A percentile compares a stretch with the other conserved stretches of the same genome.
These are phyloP conservation scores for Poeciliopsis infans DNA, from an alignment of 2,797 vertebrate genomes.

Conservation along the genomic window DNA sequence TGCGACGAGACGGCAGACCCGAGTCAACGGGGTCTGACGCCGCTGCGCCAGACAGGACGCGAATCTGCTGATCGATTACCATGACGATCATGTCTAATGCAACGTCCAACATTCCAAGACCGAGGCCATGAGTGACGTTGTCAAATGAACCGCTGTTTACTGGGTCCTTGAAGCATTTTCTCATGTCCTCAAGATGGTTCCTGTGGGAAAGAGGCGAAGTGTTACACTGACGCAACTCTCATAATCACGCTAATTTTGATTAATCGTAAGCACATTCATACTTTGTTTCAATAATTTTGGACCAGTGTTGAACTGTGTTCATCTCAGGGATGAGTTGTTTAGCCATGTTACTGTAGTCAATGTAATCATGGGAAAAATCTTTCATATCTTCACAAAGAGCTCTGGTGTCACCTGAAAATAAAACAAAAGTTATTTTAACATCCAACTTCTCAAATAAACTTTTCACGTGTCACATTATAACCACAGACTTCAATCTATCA, in stretches of 20 bases:
- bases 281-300: constrained; percentile 86
- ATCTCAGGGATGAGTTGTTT: constrained; percentile 83
- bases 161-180: constrained; percentile 80
- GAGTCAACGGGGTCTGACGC: constrained; percentile 72
- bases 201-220: constrained; percentile 45
- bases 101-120: constrained; percentile 81
- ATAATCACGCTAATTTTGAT: neutral
- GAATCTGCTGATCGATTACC: constrained; percentile 83
- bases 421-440: neutral
- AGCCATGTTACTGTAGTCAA: constrained; percentile 82
- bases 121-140: constrained; percentile 82
- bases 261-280: constrained; percentile 37
- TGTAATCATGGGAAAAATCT: constrained; percentile 83
- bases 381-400: constrained; percentile 84
- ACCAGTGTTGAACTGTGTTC: constrained; percentile 86
- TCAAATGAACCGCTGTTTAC: constrained; percentile 77
- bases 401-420: constrained; percentile 77
- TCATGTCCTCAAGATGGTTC: constrained; percentile 84
- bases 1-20: constrained; percentile 57
- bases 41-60: constrained; percentile 79
- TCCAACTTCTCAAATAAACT: neutral
- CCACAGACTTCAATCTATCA: neutral
- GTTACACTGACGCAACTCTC: neutral
- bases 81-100: constrained; percentile 79
- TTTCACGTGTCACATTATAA: neutral